Percentiles rank a stretch among this genome's conserved stretches.
Conservation (phyloP, 1,140 invertebrate genomes). For the Drosophila busckii region DNA sequence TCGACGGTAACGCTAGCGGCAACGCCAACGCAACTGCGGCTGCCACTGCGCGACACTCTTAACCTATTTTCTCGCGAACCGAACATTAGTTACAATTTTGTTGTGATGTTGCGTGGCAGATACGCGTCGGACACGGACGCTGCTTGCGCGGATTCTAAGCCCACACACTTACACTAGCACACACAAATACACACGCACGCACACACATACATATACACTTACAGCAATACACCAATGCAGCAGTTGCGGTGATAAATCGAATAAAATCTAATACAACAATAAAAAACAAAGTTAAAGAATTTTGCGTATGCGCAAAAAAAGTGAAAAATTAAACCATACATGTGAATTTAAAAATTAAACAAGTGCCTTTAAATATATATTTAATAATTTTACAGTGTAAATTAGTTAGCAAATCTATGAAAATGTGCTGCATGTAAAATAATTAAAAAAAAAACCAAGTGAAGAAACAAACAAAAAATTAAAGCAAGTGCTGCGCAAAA, state of each 20-base stretch:
- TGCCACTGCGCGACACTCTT: slow-evolving; percentile 68
- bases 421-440: slow-evolving; percentile 61
- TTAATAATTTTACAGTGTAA: slow-evolving; percentile 14
- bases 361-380: slow-evolving; percentile 48
- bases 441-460: slow-evolving; percentile 22
- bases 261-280: slow-evolving; percentile 30
- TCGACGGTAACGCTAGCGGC: slow-evolving; percentile 17
- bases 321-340: slow-evolving; percentile 32
- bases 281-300: slow-evolving; percentile 26
- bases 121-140: slow-evolving; percentile 72
- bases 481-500: slow-evolving; percentile 1
- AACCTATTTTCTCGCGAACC: slow-evolving; percentile 73
- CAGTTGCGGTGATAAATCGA: slow-evolving; percentile 19
- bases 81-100: slow-evolving; percentile 77
- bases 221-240: slow-evolving; percentile 17
- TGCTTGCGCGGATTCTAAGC: slow-evolving; percentile 71
- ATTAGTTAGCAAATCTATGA: slow-evolving; percentile 14
- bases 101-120: slow-evolving; percentile 77
- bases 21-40: slow-evolving; percentile 25
- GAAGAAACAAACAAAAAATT: slow-evolving; percentile 12
- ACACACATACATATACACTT: not conserved
- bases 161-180: slow-evolving; percentile 44
- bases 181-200: slow-evolving; percentile 15
- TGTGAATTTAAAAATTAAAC: slow-evolving; percentile 1
- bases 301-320: slow-evolving; percentile 27